Evolutionary conservation across 2,888 invertebrate genomes (phyloP).

Genomic region (Dorcus parallelipipedus): DNA sequence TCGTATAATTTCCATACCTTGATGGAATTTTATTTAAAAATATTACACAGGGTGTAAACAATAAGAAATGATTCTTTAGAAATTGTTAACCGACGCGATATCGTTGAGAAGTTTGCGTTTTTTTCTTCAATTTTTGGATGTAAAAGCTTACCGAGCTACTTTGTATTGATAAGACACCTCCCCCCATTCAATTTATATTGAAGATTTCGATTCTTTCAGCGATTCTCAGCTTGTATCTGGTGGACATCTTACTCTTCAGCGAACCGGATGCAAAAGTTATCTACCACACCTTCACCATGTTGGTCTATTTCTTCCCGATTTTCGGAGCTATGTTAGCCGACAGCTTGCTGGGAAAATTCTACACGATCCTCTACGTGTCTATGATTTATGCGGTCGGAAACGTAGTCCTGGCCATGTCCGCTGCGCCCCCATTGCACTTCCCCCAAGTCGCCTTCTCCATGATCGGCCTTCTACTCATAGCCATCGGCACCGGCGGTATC

Average conservation of each 20-base stretch:
- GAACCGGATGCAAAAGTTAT: conserved; percentile 78
- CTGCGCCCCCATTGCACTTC: conserved; percentile 60
- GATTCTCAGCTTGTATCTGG: conserved; percentile 86
- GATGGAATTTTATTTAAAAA: too few species aligned
- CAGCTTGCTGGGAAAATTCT: conserved; percentile 86
- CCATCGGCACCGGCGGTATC: conserved; percentile 90
- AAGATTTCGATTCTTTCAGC: conserved; percentile 58
- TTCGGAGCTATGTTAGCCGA: conserved; percentile 93
- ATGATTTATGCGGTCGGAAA: conserved; percentile 84
- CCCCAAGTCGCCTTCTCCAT: conserved; percentile 53
- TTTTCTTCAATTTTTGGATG: too few species aligned
- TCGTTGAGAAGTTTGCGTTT: too few species aligned
- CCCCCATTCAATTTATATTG: background rate
- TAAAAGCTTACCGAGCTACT: too few species aligned
- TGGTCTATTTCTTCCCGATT: conserved; percentile 86
- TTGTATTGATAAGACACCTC: too few species aligned
- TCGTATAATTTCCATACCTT: too few species aligned
- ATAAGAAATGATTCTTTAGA: too few species aligned
- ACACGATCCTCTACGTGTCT: conserved; percentile 86
- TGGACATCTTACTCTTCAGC: conserved; percentile 68
- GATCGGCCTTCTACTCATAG: conserved; percentile 70
- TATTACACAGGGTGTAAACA: too few species aligned
- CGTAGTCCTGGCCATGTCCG: conserved; percentile 67
- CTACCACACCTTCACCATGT: conserved; percentile 85
- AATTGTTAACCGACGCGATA: too few species aligned